Conservation (phyloP, 2,888 invertebrate genomes). For the Galeopsomyia nigrocyanea region DNA sequence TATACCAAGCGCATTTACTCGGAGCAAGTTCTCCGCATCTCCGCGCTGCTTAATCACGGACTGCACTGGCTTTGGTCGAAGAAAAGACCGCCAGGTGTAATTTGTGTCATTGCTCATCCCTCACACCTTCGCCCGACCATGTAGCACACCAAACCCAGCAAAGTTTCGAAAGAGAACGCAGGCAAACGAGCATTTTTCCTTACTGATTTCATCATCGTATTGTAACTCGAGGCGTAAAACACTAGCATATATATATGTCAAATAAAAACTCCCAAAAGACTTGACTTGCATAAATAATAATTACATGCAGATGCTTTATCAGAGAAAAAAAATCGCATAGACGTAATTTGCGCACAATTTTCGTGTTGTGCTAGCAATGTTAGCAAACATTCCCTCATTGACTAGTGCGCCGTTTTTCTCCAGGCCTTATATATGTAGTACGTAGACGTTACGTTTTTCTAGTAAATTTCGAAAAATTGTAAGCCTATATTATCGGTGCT, state of each 20-base stretch:
- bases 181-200: background rate
- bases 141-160: slow-evolving; percentile 14
- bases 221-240: slow-evolving; percentile 1
- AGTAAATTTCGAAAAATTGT: too few relatives aligned
- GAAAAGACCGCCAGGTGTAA: background rate
- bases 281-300: background rate
- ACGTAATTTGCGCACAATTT: slow-evolving; percentile 31
- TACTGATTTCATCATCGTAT: slow-evolving; percentile 33
- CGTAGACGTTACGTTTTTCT: too few relatives aligned
- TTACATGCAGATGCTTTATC: too few relatives aligned
- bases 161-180: too few relatives aligned
- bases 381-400: slow-evolving; percentile 42
- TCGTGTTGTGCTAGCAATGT: slow-evolving; percentile 33
- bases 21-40: background rate
- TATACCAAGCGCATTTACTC: background rate
- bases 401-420: slow-evolving; percentile 29
- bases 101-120: background rate
- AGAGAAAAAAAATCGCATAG: background rate
- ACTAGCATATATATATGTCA: background rate
- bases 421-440: slow-evolving; percentile 26
- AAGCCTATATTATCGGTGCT: slow-evolving; percentile 42
- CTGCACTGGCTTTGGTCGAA: background rate
- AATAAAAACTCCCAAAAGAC: slow-evolving; percentile 6
- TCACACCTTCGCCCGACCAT: slow-evolving; percentile 10
- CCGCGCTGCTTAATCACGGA: background rate